Evolutionary conservation across 2,113 vertebrate genomes (phyloP).

Genomic region (Excalfactoria chinensis): DNA sequence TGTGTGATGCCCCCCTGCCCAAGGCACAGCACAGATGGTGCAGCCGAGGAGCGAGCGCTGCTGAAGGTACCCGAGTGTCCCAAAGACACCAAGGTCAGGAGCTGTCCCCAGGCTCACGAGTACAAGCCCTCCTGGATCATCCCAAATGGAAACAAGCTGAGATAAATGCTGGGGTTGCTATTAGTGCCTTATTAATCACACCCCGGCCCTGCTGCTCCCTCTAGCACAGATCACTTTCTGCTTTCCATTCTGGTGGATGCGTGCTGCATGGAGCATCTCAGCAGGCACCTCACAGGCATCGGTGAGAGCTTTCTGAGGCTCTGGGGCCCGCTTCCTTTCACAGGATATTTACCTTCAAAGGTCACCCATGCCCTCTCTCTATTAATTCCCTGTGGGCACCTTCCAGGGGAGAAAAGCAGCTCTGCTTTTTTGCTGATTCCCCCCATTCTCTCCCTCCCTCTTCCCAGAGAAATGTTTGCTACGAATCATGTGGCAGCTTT

Average conservation of each 20-base stretch:
- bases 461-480: slow-evolving; percentile 25
- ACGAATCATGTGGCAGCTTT: slow-evolving; percentile 59
- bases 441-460: neutral
- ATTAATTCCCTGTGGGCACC: neutral
- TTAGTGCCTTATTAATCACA: slow-evolving; percentile 37
- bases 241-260: neutral
- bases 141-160: neutral
- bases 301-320: neutral
- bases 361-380: slow-evolving; percentile 31
- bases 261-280: neutral
- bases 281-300: neutral
- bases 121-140: neutral
- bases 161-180: neutral
- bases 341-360: slow-evolving; percentile 62
- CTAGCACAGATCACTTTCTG: neutral
- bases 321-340: neutral
- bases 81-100: neutral
- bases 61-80: neutral
- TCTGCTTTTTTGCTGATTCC: slow-evolving; percentile 49
- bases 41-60: neutral
- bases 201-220: slow-evolving; percentile 5
- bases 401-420: neutral
- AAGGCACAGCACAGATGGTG: neutral
- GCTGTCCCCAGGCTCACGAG: neutral
- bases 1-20: neutral